Base-by-base conservation (phyloP, 2,113 vertebrate species). In the Lepisosteus oculatus region DNA sequence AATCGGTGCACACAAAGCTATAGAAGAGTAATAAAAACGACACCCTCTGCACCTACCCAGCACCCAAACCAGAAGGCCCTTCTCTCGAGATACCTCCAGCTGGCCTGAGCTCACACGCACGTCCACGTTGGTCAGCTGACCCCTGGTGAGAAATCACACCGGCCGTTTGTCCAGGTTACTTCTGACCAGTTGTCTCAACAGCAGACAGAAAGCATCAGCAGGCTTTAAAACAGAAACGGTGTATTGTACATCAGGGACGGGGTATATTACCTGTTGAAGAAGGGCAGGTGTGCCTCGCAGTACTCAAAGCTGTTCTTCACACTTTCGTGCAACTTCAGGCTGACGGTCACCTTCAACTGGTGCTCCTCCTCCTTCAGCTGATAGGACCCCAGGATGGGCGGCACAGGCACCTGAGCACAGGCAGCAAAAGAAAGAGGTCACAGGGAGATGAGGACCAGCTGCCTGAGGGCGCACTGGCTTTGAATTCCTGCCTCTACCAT, bases 251-350 rank as follows among this genome's bases (percentile, higher is more conserved):
- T 51, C 47, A 51, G 9, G 1, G 47, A 51, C 47, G 9, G 47
- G 1, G 9, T 6, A 6, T 3, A 8, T 79, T 88, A 99, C 96
- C 95, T 95, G 87, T 98, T 99, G 64, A 94, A 96, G 83, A 98
- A 96, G 7, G 93, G 94, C 79, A 98, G 84, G 59, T 80, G 93
- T 80, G 93, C 95, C 84, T 97, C 95, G 86, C 96, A 98, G 85
- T 93, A 95, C 71, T 98, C 95, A 90, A 98, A 97, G 74, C 84
- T 90, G 83, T 96, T 97, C 86, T 90, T 96, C 74, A 97, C 90
- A 80, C 95, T 98, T 85, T 98, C 95, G 8, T 98, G 96, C 79
- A 98, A 95, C 83, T 98, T 97, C 75, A 97, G 90, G 74, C 88
- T 90, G 51, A 94, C 83, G 0, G 84, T 84, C 79, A 97, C 83